These are phyloP conservation scores for Diogma glabrata DNA, from an alignment of 2,888 invertebrate species.

Conservation along the genomic window DNA sequence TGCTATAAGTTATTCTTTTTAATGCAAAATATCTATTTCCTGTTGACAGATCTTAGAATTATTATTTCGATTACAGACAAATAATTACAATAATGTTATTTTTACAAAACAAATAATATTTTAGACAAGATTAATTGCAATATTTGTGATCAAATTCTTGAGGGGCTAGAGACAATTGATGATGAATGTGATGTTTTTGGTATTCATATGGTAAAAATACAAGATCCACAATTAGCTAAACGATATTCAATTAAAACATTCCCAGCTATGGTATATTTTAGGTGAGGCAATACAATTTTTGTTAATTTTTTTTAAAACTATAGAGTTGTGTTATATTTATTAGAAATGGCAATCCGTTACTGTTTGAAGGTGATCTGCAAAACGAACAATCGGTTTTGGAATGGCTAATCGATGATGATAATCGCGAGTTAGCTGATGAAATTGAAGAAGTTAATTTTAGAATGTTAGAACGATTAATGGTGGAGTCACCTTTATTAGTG, in stretches of 20 bases:
- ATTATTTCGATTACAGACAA: background rate
- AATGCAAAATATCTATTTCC: too few species aligned
- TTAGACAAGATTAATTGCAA: slow-evolving; percentile 82
- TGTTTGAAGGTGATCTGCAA: slow-evolving; percentile 84
- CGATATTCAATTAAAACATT: slow-evolving; percentile 90
- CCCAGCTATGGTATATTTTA: slow-evolving; percentile 83
- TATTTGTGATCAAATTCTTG: slow-evolving; percentile 81
- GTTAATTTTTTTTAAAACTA: slow-evolving; percentile 16
- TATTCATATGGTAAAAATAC: slow-evolving; percentile 86
- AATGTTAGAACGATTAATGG: slow-evolving; percentile 75
- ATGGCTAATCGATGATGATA: slow-evolving; percentile 88
- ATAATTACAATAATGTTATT: background rate
- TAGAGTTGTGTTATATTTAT: slow-evolving; percentile 28
- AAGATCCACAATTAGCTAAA: slow-evolving; percentile 82
- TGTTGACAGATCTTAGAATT: too few species aligned
- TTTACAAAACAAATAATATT: slow-evolving; percentile 18
- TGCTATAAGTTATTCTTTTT: too few species aligned
- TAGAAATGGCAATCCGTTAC: slow-evolving; percentile 76
- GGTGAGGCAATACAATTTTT: slow-evolving; percentile 40
- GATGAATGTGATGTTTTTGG: slow-evolving; percentile 88
- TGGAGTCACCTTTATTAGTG: slow-evolving; percentile 75
- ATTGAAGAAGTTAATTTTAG: slow-evolving; percentile 85
- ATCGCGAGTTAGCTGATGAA: slow-evolving; percentile 84
- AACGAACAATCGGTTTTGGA: slow-evolving; percentile 86
- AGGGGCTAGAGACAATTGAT: slow-evolving; percentile 77